These are phyloP conservation scores for Pollenia amentaria DNA, from an alignment of 2,888 invertebrate species.

Conservation along the genomic window DNA sequence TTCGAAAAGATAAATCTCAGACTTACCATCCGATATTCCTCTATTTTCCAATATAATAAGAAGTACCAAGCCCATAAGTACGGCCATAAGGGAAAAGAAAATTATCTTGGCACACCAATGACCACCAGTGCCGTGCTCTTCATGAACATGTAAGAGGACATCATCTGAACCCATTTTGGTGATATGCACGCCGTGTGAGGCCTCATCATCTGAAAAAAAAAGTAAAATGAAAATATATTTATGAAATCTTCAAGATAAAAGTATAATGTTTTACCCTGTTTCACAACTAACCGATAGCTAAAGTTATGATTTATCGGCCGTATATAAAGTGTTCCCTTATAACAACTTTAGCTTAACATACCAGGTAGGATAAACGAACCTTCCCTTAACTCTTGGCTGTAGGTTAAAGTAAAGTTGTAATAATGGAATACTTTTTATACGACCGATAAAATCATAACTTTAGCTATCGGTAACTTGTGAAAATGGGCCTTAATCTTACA, in stretches of 20 bases:
- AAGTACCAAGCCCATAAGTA: slow-evolving; percentile 90
- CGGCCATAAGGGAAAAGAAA: slow-evolving; percentile 90
- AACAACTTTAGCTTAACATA: no score
- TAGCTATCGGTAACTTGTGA: no score
- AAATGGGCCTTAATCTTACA: no score
- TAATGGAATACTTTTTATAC: no score
- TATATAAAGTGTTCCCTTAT: no score
- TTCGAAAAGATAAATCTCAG: slow-evolving; percentile 5
- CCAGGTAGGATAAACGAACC: no score
- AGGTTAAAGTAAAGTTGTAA: no score
- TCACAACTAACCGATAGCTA: no score
- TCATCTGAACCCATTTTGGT: slow-evolving; percentile 87
- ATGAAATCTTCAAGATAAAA: background rate
- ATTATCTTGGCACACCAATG: slow-evolving; percentile 93
- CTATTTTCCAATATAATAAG: slow-evolving; percentile 92
- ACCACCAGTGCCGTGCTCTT: slow-evolving; percentile 91
- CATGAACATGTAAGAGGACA: slow-evolving; percentile 91
- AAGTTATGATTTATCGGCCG: no score
- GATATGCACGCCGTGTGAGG: slow-evolving; percentile 84
- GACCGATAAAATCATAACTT: no score
- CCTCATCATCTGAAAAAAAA: slow-evolving; percentile 81
- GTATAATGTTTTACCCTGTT: no score
- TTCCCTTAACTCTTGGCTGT: no score
- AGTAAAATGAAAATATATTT: background rate
- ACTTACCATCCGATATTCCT: slow-evolving; percentile 91